Evolutionary conservation across 2,797 vertebrate genomes (phyloP).

Genomic region (Octomys mimax): DNA sequence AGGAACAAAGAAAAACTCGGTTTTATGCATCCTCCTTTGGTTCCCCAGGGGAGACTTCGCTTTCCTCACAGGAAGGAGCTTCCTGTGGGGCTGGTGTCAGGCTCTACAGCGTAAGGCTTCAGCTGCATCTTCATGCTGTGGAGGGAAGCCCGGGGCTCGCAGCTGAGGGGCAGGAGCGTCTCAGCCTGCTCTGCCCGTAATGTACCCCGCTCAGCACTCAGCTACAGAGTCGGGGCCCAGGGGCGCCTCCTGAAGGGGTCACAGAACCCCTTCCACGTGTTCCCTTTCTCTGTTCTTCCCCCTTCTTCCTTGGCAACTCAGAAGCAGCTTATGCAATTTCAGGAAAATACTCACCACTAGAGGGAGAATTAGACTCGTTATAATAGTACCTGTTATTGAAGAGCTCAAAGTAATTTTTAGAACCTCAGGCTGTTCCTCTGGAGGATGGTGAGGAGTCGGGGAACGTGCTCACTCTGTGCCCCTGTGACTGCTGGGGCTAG

Average conservation of each 20-base stretch:
- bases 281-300: background rate
- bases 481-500: background rate
- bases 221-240: background rate
- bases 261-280: background rate
- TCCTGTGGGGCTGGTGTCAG: background rate
- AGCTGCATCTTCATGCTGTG: background rate
- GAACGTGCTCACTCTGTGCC: background rate
- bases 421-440: background rate
- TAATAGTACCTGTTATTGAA: background rate
- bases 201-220: background rate
- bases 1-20: background rate
- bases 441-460: background rate
- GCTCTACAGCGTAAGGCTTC: background rate
- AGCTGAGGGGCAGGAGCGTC: background rate
- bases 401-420: background rate
- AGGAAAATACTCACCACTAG: constrained; percentile 65
- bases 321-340: constrained; percentile 35
- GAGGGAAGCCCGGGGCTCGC: background rate
- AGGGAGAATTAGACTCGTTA: constrained; percentile 72
- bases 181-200: accelerated
- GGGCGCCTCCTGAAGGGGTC: background rate
- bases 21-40: background rate
- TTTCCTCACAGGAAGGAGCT: background rate
- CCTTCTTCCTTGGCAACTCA: background rate
- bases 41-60: background rate